A percentile compares a stretch with the other conserved stretches of the same genome.
Evolutionary conservation across 2,113 vertebrate genomes (phyloP).

Genomic region (Chaetorhynchus papuensis): DNA sequence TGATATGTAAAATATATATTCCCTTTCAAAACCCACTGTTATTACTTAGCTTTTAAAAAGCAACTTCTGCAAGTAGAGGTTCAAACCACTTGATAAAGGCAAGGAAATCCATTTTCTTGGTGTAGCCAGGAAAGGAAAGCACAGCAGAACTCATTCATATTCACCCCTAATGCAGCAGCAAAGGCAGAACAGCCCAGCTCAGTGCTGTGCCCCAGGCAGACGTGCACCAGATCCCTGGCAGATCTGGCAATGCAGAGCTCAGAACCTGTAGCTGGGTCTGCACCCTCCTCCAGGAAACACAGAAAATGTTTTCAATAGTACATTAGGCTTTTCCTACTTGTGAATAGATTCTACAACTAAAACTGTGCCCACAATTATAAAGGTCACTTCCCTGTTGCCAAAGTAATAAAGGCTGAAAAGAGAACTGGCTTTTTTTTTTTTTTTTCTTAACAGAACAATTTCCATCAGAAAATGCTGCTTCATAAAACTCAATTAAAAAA

Average conservation of each 20-base stretch:
- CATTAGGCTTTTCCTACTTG: neutral
- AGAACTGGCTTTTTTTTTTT: no score
- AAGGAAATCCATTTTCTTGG: neutral
- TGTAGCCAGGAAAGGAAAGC: neutral
- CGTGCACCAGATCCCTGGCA: neutral
- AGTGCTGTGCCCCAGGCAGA: neutral
- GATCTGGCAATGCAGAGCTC: neutral
- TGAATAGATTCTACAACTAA: neutral
- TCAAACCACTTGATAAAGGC: neutral
- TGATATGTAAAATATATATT: fast-evolving
- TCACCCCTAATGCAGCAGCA: neutral
- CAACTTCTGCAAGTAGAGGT: neutral
- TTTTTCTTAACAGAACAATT: neutral
- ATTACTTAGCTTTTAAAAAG: neutral
- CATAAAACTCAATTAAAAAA: neutral
- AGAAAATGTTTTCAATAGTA: neutral
- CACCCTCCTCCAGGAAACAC: neutral
- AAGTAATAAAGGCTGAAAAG: neutral
- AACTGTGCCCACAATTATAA: neutral
- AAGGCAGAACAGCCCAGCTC: neutral
- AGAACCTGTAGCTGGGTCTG: neutral
- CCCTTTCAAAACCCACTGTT: neutral
- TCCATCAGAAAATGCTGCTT: neutral
- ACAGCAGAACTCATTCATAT: neutral
- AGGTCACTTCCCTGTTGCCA: neutral